Percentiles rank a stretch among this genome's conserved stretches.
phyloP scores from a whole-genome alignment of 2,888 invertebrate species.

The Conomelus anceps region DNA sequence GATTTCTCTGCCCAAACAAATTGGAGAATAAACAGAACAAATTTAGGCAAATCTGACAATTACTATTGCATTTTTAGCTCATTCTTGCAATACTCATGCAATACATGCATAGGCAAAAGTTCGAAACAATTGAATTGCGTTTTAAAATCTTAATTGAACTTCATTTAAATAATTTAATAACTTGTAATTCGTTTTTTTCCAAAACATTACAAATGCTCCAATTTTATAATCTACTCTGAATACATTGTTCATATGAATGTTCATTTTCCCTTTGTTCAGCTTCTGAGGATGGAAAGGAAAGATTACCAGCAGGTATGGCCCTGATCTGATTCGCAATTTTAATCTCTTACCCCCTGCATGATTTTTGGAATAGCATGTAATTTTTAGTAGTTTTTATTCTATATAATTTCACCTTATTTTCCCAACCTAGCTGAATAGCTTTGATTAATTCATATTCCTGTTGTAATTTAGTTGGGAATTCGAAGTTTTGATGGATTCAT shows the following conservation, averaged over 20 bases:
- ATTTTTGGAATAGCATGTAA: not conserved
- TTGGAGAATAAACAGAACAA: too few relatives aligned
- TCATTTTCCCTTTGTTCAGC: slow-evolving; percentile 42
- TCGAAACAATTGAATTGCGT: too few relatives aligned
- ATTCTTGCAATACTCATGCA: too few relatives aligned
- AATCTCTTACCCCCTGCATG: not conserved
- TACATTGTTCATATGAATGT: not conserved
- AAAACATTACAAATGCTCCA: too few relatives aligned
- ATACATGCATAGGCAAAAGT: too few relatives aligned
- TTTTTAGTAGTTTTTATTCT: not conserved
- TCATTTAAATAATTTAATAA: too few relatives aligned
- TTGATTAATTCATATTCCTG: not conserved
- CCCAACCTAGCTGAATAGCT: not conserved
- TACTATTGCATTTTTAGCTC: too few relatives aligned
- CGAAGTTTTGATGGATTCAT: not conserved
- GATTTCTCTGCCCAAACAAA: too few relatives aligned
- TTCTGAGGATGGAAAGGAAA: slow-evolving; percentile 60
- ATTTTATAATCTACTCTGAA: too few relatives aligned
- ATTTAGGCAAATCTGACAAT: too few relatives aligned
- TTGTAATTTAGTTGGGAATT: not conserved
- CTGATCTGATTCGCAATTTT: not conserved
- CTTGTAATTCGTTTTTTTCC: too few relatives aligned
- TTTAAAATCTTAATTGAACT: too few relatives aligned
- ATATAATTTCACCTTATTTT: not conserved
- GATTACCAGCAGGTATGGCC: slow-evolving; percentile 58